phyloP scores from a whole-genome alignment of 2,888 invertebrate species.

The Pediacus dermestoides region DNA sequence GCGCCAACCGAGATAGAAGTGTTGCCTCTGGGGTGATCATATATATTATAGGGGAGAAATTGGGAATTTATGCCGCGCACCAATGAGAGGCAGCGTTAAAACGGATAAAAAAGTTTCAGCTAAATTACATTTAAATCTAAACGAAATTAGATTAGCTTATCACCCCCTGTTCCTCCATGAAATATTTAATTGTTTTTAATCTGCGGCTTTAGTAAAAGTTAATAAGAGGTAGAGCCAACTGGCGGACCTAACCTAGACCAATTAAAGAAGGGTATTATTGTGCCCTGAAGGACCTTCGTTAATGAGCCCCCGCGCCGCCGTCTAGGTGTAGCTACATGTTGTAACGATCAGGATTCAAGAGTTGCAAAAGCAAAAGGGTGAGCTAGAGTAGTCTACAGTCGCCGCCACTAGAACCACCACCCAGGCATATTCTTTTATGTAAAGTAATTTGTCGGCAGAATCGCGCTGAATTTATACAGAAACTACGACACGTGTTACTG shows the following conservation, averaged over 20 bases:
- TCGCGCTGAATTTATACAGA: constrained; percentile 12
- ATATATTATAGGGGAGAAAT: constrained; percentile 12
- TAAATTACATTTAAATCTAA: constrained; percentile 2
- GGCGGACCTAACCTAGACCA: no score
- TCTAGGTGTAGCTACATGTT: no score
- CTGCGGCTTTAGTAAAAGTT: no score
- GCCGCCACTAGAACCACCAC: no score
- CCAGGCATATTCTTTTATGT: constrained; percentile 10
- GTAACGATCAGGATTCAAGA: no score
- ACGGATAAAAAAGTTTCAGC: background rate
- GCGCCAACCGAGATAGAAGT: constrained; percentile 18
- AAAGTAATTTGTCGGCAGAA: constrained; percentile 13
- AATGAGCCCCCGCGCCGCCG: no score
- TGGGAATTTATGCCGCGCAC: constrained; percentile 1
- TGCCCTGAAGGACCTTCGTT: no score
- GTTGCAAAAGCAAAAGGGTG: no score
- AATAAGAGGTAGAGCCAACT: no score
- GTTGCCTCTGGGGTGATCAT: constrained; percentile 20
- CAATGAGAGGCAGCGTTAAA: background rate
- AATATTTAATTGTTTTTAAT: constrained; percentile 1
- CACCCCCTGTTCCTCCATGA: no score
- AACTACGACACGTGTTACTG: constrained; percentile 12
- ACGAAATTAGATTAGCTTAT: background rate
- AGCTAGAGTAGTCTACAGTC: no score
- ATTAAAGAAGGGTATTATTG: no score